phyloP scores from a whole-genome alignment of 1,140 invertebrate genomes.

The Parasteatoda tepidariorum region DNA sequence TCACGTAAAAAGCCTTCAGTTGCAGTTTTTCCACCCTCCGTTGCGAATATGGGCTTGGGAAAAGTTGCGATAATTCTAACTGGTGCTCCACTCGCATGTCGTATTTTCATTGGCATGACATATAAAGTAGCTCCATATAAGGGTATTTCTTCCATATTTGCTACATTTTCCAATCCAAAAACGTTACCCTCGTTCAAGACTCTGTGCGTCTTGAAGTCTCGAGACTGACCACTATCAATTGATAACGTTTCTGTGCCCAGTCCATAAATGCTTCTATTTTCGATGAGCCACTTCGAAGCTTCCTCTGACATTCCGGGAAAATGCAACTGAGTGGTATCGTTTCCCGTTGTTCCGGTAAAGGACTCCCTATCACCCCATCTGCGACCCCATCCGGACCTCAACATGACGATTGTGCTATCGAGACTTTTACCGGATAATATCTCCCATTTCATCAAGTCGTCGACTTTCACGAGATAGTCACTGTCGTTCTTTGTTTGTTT shows the following conservation, averaged over 20 bases:
- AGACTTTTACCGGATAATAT: conserved; percentile 68
- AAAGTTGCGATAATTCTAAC: conserved; percentile 59
- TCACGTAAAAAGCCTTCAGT: conserved; percentile 9
- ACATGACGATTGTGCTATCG: conserved; percentile 68
- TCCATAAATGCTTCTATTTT: conserved; percentile 73
- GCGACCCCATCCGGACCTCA: conserved; percentile 71
- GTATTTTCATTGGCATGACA: conserved; percentile 63
- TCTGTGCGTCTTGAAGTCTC: conserved; percentile 68
- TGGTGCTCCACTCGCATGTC: conserved; percentile 62
- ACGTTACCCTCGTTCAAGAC: conserved; percentile 70
- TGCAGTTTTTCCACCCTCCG: not conserved
- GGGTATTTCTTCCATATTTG: conserved; percentile 58
- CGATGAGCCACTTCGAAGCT: conserved; percentile 74
- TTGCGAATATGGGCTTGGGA: not conserved
- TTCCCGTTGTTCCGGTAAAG: conserved; percentile 60
- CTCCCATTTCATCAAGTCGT: conserved; percentile 69
- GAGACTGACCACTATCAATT: conserved; percentile 70
- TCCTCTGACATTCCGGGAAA: conserved; percentile 72
- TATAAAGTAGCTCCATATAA: conserved; percentile 50
- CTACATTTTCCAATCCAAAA: conserved; percentile 74
- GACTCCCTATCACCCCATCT: conserved; percentile 64
- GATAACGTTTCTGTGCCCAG: conserved; percentile 76
- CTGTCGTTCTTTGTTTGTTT: conserved; percentile 63
- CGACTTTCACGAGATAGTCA: conserved; percentile 48
- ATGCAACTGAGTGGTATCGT: conserved; percentile 50